A percentile compares a stretch with the other conserved stretches of the same genome.
phyloP scores from a whole-genome alignment of 2,113 vertebrate genomes.

The Chaetura pelagica region DNA sequence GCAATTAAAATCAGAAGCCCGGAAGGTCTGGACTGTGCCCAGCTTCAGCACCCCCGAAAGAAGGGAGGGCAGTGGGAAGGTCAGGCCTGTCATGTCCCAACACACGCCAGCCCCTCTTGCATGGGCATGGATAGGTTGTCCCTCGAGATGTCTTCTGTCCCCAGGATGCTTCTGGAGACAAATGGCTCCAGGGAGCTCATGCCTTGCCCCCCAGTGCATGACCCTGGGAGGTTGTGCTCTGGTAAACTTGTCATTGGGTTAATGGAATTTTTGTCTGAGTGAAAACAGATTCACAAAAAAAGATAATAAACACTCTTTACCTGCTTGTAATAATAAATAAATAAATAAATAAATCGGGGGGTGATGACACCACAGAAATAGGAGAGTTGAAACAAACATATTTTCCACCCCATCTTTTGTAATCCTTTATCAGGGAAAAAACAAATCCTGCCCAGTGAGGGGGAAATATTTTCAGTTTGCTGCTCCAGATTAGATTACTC shows the following conservation, averaged over 20 bases:
- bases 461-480: constrained; percentile 27
- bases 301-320: neutral
- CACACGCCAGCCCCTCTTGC: neutral
- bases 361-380: neutral
- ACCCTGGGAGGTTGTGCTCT: neutral
- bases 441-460: neutral
- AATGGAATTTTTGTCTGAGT: neutral
- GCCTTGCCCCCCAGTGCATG: neutral
- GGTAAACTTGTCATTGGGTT: neutral
- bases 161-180: neutral
- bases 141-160: neutral
- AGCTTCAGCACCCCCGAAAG: neutral
- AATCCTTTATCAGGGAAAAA: neutral
- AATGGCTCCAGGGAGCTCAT: neutral
- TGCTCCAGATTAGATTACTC: neutral
- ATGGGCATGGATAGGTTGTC: neutral
- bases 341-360: no score
- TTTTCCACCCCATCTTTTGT: neutral
- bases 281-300: neutral
- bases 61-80: neutral
- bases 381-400: neutral
- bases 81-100: neutral
- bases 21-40: neutral
- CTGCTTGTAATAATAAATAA: neutral
- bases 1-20: neutral